Evolutionary conservation across 2,888 invertebrate genomes (phyloP), one percentile per base, ranked within the genome.

Genomic region (Caenorhabditis drosophilae): DNA sequence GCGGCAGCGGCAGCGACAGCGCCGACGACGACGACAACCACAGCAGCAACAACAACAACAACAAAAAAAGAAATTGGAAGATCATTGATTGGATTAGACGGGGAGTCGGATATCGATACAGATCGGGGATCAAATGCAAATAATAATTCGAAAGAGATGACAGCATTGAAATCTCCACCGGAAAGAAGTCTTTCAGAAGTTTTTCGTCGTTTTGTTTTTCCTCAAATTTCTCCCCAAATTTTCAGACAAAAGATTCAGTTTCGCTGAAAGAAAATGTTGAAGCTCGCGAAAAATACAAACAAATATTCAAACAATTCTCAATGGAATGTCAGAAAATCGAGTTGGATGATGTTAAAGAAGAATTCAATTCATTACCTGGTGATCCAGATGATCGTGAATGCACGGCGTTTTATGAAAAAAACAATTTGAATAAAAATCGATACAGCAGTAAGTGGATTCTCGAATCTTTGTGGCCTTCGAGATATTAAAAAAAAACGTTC

Each of bases 391-490:
- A 48, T 3, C 47, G 53, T 1, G 53, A 61, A 16, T 69, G 68
- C 34, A 34, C 38, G 3, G 68, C 53, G 1, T 69, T 62, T 36
- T 42, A 59, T 34, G 18, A 47, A 31, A 6, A 36, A 16, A 41
- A 31, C 1, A 70, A 70, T 35, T 3, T 2, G 16, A 55, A 47
- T 11, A 66, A 66, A 40, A 70, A 70, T 26, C 51, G 69, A 9
- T 70, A 70, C 22, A 27, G 6, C 11, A 66, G 67, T 62, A 35
- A 46, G 54, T n/a, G n/a, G n/a, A n/a, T n/a, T n/a, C n/a, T n/a
- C n/a, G n/a, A n/a, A n/a, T n/a, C n/a, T n/a, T n/a, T n/a, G n/a
- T n/a, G n/a, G n/a, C n/a, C n/a, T n/a, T n/a, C n/a, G n/a, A n/a
- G n/a, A n/a, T n/a, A n/a, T n/a, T n/a, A n/a, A n/a, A n/a, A n/a